These are phyloP conservation scores for Oryzias javanicus DNA, from an alignment of 2,113 vertebrate genomes.

Conservation along the genomic window DNA sequence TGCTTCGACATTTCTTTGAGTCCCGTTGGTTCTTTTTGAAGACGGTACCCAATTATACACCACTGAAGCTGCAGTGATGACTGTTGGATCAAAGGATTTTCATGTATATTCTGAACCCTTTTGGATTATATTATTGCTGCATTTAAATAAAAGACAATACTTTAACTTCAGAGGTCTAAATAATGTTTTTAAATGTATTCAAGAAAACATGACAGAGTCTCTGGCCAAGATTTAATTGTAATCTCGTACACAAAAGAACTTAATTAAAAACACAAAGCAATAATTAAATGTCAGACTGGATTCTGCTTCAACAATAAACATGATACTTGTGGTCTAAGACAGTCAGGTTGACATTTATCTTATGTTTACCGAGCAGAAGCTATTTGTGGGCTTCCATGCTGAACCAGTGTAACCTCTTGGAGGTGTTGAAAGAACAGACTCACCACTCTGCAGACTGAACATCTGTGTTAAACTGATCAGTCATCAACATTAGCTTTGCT, in stretches of 20 bases:
- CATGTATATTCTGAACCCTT: slow-evolving; percentile 17
- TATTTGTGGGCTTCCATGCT: slow-evolving; percentile 51
- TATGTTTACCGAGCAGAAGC: slow-evolving; percentile 62
- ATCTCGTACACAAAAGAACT: slow-evolving; percentile 13
- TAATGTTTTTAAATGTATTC: not conserved
- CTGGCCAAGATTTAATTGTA: not conserved
- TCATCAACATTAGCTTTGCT: slow-evolving; percentile 30
- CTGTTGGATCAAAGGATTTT: slow-evolving; percentile 8
- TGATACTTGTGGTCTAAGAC: slow-evolving; percentile 36
- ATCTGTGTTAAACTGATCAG: slow-evolving; percentile 66
- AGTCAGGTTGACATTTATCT: slow-evolving; percentile 62
- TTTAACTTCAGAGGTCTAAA: too few species aligned
- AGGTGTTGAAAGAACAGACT: slow-evolving; percentile 43
- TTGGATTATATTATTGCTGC: slow-evolving; percentile 29
- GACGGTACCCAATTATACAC: slow-evolving; percentile 55
- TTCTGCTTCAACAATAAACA: slow-evolving; percentile 39
- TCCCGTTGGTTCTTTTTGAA: slow-evolving; percentile 53
- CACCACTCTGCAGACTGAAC: slow-evolving; percentile 41
- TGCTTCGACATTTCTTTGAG: slow-evolving; percentile 36
- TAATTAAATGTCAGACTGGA: slow-evolving; percentile 39
- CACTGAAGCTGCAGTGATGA: slow-evolving; percentile 33
- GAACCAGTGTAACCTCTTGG: slow-evolving; percentile 27
- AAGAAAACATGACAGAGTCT: not conserved
- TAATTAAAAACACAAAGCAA: slow-evolving; percentile 15
- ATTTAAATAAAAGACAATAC: slow-evolving; percentile 19